These are phyloP conservation scores for Cryptocephalus primarius DNA, from an alignment of 2,888 invertebrate genomes.

Conservation along the genomic window DNA sequence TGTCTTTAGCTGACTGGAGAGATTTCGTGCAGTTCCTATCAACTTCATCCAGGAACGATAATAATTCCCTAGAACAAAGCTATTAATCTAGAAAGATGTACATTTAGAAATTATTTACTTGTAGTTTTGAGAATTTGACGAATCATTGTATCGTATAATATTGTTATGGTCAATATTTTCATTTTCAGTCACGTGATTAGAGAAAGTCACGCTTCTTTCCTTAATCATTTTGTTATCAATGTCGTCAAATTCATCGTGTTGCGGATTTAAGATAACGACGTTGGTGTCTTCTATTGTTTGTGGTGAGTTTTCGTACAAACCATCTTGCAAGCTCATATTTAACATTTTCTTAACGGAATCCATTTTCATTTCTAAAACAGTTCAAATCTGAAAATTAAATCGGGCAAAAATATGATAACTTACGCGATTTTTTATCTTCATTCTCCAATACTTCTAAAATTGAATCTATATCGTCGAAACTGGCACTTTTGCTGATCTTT, in stretches of 20 bases:
- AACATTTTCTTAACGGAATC: constrained; percentile 30
- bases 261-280: background rate
- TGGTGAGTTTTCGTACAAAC: background rate
- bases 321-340: constrained; percentile 18
- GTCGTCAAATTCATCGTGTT: background rate
- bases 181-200: background rate
- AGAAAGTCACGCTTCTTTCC: constrained; percentile 15
- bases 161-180: background rate
- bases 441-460: constrained; percentile 39
- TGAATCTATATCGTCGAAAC: constrained; percentile 38
- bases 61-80: constrained; percentile 45
- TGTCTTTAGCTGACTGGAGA: constrained; percentile 26
- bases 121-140: constrained; percentile 12
- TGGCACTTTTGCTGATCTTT: constrained; percentile 15
- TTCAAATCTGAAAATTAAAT: background rate
- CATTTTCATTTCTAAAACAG: constrained; percentile 26
- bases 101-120: constrained; percentile 14
- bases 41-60: constrained; percentile 54
- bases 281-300: too few relatives aligned
- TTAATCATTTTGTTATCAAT: constrained; percentile 2
- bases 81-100: constrained; percentile 1
- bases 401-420: constrained; percentile 9
- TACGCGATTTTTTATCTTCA: constrained; percentile 37
- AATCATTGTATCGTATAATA: background rate
- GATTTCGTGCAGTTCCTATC: constrained; percentile 37